Evolutionary conservation across 2,888 invertebrate genomes (phyloP).

Genomic region (Microctonus aethiopoides): DNA sequence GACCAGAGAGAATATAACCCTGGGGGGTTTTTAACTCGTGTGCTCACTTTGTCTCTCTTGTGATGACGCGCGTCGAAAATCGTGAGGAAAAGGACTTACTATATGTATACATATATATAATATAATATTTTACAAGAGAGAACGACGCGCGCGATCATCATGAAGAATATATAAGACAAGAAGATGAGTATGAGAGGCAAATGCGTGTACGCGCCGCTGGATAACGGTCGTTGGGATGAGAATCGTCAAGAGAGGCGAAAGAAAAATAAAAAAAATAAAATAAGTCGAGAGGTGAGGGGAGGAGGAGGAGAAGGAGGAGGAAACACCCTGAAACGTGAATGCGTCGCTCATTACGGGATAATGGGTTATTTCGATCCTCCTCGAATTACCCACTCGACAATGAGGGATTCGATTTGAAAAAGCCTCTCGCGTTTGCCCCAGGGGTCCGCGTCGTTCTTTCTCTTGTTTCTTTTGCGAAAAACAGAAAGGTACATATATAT

Average conservation of each 20-base stretch:
- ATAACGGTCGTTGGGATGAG: conserved; percentile 35
- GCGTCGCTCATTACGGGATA: conserved; percentile 61
- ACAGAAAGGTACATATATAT: not conserved
- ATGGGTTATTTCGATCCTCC: conserved; percentile 64
- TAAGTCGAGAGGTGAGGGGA: not conserved
- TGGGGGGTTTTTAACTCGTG: conserved; percentile 4
- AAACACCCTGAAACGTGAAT: conserved; percentile 50
- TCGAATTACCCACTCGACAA: conserved; percentile 64
- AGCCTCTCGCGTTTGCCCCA: conserved; percentile 34
- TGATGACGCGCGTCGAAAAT: conserved; percentile 36
- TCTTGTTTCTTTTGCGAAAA: conserved; percentile 24
- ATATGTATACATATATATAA: not conserved
- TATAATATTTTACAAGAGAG: conserved; percentile 7
- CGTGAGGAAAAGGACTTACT: conserved; percentile 30
- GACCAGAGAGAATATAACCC: not conserved
- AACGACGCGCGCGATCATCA: not conserved
- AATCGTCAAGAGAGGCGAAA: conserved; percentile 9
- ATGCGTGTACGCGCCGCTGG: conserved; percentile 43
- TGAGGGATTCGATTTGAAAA: conserved; percentile 61
- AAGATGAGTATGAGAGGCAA: conserved; percentile 36
- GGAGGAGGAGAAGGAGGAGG: conserved; percentile 12
- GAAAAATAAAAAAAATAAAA: too few species aligned
- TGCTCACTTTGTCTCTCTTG: conserved; percentile 3
- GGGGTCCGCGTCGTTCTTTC: conserved; percentile 11
- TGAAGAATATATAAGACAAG: conserved; percentile 13